Percentiles rank a stretch among this genome's conserved stretches.
These are phyloP conservation scores for Synergus gifuensis DNA, from an alignment of 2,888 invertebrate genomes.

Conservation along the genomic window DNA sequence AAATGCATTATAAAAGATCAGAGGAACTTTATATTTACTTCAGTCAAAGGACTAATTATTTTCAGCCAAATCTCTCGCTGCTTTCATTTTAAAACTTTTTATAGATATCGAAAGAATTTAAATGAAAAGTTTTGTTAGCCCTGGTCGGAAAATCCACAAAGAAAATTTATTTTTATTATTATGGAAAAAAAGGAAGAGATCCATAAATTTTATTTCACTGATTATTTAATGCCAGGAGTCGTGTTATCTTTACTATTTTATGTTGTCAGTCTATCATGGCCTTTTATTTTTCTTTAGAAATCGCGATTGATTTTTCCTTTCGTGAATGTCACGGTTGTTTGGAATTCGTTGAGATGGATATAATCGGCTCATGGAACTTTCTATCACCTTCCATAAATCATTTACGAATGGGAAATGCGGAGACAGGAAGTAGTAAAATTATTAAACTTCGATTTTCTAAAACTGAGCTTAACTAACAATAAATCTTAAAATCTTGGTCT, in stretches of 20 bases:
- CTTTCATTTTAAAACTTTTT: not conserved
- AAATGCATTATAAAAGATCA: too few species aligned
- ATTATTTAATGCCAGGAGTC: not conserved
- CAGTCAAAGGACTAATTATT: too few species aligned
- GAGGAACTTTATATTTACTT: too few species aligned
- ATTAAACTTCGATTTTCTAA: not conserved
- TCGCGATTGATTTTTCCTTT: conserved; percentile 24
- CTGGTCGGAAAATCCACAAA: too few species aligned
- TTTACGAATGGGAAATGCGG: not conserved
- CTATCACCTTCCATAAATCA: conserved; percentile 21
- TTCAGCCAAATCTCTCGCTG: too few species aligned
- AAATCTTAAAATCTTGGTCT: not conserved
- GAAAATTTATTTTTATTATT: not conserved
- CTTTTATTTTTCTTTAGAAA: conserved; percentile 19
- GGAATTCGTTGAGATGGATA: conserved; percentile 2
- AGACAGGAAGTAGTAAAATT: not conserved
- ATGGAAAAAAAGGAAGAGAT: not conserved
- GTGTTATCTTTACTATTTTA: not conserved
- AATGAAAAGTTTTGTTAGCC: too few species aligned
- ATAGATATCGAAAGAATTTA: too few species aligned
- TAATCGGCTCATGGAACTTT: conserved; percentile 27
- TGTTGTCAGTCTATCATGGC: not conserved
- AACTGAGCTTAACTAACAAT: not conserved
- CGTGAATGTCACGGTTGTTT: conserved; percentile 8
- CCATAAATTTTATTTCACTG: not conserved